Conservation (phyloP, 64 coral and sea anemone species). For the Stichodactyla helianthus region DNA sequence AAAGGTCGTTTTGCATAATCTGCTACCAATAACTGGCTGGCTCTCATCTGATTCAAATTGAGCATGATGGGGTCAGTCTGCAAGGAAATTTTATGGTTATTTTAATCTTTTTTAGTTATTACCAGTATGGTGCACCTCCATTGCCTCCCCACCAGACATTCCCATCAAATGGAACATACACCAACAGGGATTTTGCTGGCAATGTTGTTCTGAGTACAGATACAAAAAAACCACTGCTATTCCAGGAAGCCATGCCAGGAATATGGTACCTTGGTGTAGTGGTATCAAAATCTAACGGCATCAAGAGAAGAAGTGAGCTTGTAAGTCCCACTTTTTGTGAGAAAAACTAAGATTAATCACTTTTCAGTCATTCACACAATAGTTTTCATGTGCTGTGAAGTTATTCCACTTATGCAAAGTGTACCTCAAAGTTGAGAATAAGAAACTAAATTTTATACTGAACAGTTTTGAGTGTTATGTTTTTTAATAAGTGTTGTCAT, state of each 20-base stretch:
- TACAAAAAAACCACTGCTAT: background rate
- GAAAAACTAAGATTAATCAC: background rate
- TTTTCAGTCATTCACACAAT: no score
- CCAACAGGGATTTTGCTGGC: background rate
- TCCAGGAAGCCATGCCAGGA: background rate
- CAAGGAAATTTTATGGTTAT: background rate
- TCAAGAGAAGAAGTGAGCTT: background rate
- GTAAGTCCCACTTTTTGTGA: background rate
- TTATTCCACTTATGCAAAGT: no score
- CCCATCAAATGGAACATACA: background rate
- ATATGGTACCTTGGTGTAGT: slow-evolving; percentile 3
- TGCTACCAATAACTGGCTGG: no score
- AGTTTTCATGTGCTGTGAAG: no score
- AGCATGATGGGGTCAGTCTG: no score
- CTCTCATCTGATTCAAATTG: no score
- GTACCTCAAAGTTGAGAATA: no score
- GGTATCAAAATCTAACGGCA: background rate
- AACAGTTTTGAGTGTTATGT: no score
- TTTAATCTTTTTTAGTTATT: background rate
- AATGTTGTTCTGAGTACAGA: background rate
- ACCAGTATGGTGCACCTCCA: slow-evolving; percentile 8
- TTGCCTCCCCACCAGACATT: background rate
- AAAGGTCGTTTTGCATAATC: no score
- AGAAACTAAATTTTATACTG: no score
- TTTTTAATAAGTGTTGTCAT: background rate